Percentiles rank a stretch among this genome's conserved stretches.
Evolutionary conservation across 1,140 invertebrate genomes (phyloP).

Genomic region (Ips typographus): DNA sequence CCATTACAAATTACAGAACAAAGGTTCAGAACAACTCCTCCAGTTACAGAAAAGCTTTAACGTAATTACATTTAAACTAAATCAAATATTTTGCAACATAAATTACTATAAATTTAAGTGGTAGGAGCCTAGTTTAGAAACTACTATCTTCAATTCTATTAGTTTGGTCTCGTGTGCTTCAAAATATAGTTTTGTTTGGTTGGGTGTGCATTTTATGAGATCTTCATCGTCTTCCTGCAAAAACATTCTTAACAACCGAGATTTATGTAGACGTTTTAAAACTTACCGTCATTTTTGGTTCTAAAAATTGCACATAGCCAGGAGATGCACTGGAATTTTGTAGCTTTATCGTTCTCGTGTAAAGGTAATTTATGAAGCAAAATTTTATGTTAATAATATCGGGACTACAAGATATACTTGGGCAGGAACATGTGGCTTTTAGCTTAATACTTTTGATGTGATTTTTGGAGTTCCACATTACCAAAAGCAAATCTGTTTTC

Average conservation of each 20-base stretch:
- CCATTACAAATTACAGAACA: constrained; percentile 51
- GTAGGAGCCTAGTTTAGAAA: constrained; percentile 4
- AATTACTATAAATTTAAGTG: constrained; percentile 13
- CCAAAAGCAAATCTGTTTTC: constrained; percentile 2
- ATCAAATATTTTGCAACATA: background rate
- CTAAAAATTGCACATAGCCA: background rate
- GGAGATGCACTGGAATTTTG: constrained; percentile 4
- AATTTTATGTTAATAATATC: constrained; percentile 41
- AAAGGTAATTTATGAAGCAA: constrained; percentile 45
- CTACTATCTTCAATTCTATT: background rate
- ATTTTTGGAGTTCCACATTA: constrained; percentile 27
- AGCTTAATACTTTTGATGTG: background rate
- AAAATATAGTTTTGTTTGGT: constrained; percentile 9
- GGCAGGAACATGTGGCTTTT: constrained; percentile 21
- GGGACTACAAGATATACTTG: constrained; percentile 37
- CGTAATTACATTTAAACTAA: background rate
- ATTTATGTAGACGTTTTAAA: no score
- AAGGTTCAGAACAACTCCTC: constrained; percentile 25
- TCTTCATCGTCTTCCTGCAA: background rate
- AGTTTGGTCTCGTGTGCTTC: background rate
- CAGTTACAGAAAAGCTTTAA: constrained; percentile 40
- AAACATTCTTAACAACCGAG: no score
- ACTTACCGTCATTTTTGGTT: no score
- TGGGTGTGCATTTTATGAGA: background rate
- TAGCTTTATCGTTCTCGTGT: constrained; percentile 29